Conservation (phyloP, 1,140 invertebrate species). For the Danaus melanippus region DNA sequence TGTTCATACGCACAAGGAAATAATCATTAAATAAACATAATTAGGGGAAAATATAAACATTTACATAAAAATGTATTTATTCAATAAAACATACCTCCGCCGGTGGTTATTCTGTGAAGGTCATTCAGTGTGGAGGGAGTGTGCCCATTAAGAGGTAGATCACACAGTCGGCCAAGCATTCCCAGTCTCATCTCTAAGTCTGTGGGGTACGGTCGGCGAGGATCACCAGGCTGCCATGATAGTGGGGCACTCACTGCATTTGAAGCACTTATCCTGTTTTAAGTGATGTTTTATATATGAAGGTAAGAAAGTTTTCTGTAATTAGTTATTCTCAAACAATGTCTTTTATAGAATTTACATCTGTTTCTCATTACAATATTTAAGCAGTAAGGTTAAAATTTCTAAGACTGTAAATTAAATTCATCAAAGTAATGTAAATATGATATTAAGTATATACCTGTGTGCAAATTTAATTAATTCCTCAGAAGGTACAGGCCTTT, state of each 20-base stretch:
- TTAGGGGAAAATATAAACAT: constrained; percentile 24
- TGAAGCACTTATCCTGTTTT: constrained; percentile 90
- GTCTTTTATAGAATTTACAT: too few species aligned
- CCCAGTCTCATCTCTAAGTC: constrained; percentile 96
- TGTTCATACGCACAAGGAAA: constrained; percentile 7
- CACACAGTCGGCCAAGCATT: constrained; percentile 75
- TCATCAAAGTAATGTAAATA: too few species aligned
- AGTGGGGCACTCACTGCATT: constrained; percentile 97
- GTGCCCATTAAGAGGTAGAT: constrained; percentile 65
- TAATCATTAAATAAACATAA: constrained; percentile 17
- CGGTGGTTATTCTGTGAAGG: constrained; percentile 69
- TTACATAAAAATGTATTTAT: constrained; percentile 14
- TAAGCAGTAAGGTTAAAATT: too few species aligned
- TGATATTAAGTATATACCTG: constrained; percentile 38
- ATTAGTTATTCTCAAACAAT: too few species aligned
- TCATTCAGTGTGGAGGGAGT: constrained; percentile 69
- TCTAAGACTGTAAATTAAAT: too few species aligned
- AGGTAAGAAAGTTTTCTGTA: too few species aligned
- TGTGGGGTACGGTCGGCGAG: constrained; percentile 94
- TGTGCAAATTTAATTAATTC: constrained; percentile 96
- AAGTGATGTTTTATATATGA: too few species aligned
- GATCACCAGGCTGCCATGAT: constrained; percentile 96
- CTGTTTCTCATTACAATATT: too few species aligned
- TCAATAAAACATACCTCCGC: constrained; percentile 56
- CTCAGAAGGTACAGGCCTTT: constrained; percentile 87